These are phyloP conservation scores for Epistrophella euchroma DNA, from an alignment of 2,888 invertebrate genomes.

Conservation along the genomic window DNA sequence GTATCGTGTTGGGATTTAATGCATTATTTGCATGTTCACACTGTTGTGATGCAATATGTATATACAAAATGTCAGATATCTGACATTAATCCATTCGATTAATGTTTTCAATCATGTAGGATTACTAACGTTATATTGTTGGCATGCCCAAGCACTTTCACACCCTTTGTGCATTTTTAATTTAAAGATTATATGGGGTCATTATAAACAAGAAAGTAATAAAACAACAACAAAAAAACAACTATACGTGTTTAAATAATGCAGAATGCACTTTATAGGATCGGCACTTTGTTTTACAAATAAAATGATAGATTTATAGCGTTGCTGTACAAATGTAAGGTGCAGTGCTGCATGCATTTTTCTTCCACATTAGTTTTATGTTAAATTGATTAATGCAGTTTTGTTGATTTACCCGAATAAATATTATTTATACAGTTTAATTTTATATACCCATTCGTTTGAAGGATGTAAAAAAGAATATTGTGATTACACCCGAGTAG, in stretches of 20 bases:
- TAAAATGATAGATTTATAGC: not conserved
- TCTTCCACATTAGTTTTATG: not conserved
- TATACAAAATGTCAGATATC: conserved; percentile 9
- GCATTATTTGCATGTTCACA: conserved; percentile 32
- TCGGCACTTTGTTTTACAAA: no score
- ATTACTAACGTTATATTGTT: not conserved
- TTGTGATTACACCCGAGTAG: not conserved
- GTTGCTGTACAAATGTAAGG: not conserved
- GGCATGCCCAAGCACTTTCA: not conserved
- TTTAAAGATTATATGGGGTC: conserved; percentile 4
- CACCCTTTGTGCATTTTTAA: conserved; percentile 18
- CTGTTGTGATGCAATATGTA: conserved; percentile 7
- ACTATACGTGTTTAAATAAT: not conserved
- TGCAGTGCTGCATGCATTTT: not conserved
- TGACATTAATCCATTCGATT: conserved; percentile 37
- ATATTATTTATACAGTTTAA: not conserved
- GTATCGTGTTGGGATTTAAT: conserved; percentile 23
- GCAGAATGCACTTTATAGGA: no score
- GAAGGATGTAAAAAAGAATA: not conserved
- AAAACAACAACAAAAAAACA: not conserved
- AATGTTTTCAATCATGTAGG: conserved; percentile 37
- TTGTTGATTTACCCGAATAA: not conserved
- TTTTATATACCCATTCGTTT: not conserved
- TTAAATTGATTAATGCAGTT: not conserved
- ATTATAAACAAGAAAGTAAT: not conserved